These are phyloP conservation scores for Andrena dorsata DNA, from an alignment of 2,888 invertebrate species.

Conservation along the genomic window DNA sequence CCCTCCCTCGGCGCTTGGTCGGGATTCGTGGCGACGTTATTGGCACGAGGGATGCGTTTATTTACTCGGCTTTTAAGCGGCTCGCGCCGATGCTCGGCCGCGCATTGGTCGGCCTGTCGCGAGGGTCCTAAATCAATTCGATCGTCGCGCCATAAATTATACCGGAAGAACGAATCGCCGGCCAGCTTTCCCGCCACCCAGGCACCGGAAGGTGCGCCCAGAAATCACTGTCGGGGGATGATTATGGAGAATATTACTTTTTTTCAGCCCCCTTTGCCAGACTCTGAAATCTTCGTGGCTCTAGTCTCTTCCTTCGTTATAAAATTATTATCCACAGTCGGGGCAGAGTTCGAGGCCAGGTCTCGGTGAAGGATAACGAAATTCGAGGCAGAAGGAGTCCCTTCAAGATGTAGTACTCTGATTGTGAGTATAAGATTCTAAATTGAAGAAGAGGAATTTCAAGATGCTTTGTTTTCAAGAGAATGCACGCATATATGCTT, in stretches of 20 bases:
- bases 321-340: too few species aligned
- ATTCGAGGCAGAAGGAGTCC: not conserved
- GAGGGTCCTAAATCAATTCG: slow-evolving; percentile 68
- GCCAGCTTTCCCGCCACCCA: slow-evolving; percentile 6
- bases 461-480: too few species aligned
- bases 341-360: too few species aligned
- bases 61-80: slow-evolving; percentile 71
- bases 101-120: slow-evolving; percentile 36
- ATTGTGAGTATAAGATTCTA: too few species aligned
- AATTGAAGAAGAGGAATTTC: too few species aligned
- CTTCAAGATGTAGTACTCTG: not conserved
- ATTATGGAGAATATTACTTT: slow-evolving; percentile 7
- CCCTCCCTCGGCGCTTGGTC: slow-evolving; percentile 15
- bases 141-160: slow-evolving; percentile 59
- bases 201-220: slow-evolving; percentile 9
- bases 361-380: too few species aligned
- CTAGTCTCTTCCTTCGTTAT: not conserved
- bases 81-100: slow-evolving; percentile 31
- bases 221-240: not conserved
- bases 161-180: slow-evolving; percentile 57
- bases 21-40: slow-evolving; percentile 62
- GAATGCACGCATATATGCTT: too few species aligned
- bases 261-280: not conserved
- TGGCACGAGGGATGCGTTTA: slow-evolving; percentile 62
- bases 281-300: too few species aligned